phyloP scores from a whole-genome alignment of 2,113 vertebrate species.

The Athene cunicularia region DNA sequence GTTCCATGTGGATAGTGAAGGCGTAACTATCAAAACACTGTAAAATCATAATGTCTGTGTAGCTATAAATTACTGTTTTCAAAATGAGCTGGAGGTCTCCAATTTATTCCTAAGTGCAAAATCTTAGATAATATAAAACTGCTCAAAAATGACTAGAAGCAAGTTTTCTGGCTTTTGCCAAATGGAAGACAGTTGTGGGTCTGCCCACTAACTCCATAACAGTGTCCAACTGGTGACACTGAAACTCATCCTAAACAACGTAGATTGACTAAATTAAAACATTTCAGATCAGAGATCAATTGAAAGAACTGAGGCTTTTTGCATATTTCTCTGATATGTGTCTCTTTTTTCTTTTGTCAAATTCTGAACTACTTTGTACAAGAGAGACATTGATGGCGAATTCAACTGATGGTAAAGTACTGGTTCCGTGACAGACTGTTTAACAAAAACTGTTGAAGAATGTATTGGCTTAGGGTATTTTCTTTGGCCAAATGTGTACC shows the following conservation, averaged over 20 bases:
- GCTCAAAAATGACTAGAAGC: not conserved
- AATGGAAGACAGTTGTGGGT: not conserved
- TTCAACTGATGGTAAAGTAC: not conserved
- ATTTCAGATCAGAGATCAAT: not conserved
- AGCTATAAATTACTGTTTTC: constrained; percentile 68
- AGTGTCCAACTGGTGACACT: not conserved
- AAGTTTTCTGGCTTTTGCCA: not conserved
- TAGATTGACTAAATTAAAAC: not conserved
- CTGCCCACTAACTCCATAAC: not conserved
- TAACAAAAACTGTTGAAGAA: not conserved
- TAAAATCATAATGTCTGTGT: constrained; percentile 65
- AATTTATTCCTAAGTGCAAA: constrained; percentile 50
- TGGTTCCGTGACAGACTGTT: not conserved
- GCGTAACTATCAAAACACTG: constrained; percentile 71
- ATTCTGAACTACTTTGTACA: not conserved
- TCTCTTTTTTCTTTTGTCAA: constrained; percentile 14
- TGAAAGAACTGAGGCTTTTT: not conserved
- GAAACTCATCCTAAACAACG: not conserved
- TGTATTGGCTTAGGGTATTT: not conserved
- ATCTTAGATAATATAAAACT: constrained; percentile 32
- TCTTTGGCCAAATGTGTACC: not conserved
- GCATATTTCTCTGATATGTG: not conserved
- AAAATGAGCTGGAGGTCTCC: constrained; percentile 62
- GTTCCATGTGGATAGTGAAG: constrained; percentile 67
- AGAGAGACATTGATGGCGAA: not conserved